Percentiles rank a stretch among this genome's conserved stretches.
phyloP scores from a whole-genome alignment of 2,888 invertebrate species.

The Tryphoninae sp. region DNA sequence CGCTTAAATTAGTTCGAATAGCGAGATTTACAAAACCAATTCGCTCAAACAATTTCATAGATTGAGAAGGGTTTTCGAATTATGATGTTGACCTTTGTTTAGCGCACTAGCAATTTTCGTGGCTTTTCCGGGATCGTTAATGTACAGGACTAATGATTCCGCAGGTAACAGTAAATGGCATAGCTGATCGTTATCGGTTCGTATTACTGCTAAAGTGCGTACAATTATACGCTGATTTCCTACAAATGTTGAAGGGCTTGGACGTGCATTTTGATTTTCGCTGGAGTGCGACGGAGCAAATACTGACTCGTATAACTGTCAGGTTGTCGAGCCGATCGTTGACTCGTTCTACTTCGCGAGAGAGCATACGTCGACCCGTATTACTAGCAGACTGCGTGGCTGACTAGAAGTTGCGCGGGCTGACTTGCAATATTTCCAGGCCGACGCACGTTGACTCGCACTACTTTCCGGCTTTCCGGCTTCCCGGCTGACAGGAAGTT shows the following conservation, averaged over 20 bases:
- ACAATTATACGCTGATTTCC: background rate
- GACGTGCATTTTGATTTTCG: conserved; percentile 31
- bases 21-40: conserved; percentile 54
- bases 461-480: background rate
- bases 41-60: conserved; percentile 61
- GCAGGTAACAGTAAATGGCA: background rate
- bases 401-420: background rate
- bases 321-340: background rate
- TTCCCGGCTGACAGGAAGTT: background rate
- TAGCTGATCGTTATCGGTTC: conserved; percentile 13
- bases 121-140: conserved; percentile 26
- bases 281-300: background rate
- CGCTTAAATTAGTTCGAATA: conserved; percentile 58
- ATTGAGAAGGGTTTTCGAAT: conserved; percentile 39
- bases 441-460: background rate
- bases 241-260: background rate
- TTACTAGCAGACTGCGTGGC: conserved; percentile 11
- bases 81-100: conserved; percentile 32
- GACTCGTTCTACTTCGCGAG: conserved; percentile 11
- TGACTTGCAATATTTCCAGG: background rate
- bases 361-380: conserved; percentile 1
- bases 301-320: conserved; percentile 2
- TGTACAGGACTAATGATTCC: conserved; percentile 27
- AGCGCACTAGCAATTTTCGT: conserved; percentile 38
- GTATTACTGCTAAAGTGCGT: background rate